Percentiles rank a stretch among this genome's conserved stretches.
Conservation (phyloP, 1,140 invertebrate species). For the Microplitis demolitor region DNA sequence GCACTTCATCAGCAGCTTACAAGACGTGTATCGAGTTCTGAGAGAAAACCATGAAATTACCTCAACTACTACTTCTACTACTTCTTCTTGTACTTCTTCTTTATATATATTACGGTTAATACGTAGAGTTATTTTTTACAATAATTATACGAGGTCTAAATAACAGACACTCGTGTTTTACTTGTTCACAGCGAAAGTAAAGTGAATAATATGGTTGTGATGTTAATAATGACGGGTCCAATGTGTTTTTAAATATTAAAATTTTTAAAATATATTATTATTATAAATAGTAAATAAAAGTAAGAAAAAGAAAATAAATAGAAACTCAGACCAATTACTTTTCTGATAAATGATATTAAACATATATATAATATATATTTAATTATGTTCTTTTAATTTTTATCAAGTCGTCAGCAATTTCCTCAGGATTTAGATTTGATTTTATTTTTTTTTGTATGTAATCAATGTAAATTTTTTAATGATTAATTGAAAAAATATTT, state of each 20-base stretch:
- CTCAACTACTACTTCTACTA: not conserved
- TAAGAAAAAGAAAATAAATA: not conserved
- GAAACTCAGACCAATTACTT: too few species aligned
- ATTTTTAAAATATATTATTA: not conserved
- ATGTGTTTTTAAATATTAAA: not conserved
- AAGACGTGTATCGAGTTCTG: conserved; percentile 55
- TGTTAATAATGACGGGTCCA: conserved; percentile 3
- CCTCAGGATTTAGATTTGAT: too few species aligned
- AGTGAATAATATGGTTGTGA: conserved; percentile 17
- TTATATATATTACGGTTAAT: too few species aligned
- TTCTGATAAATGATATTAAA: too few species aligned
- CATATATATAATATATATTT: too few species aligned
- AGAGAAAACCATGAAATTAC: conserved; percentile 53
- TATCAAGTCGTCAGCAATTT: too few species aligned
- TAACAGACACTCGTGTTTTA: not conserved
- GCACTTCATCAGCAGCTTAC: conserved; percentile 52
- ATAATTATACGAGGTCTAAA: not conserved
- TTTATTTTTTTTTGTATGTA: too few species aligned
- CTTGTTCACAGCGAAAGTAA: conserved; percentile 11
- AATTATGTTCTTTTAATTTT: too few species aligned
- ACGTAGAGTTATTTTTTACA: not conserved
- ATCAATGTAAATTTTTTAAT: too few species aligned
- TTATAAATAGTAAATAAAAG: not conserved
- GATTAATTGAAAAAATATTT: too few species aligned
- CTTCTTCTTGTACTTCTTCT: not conserved